Evolutionary conservation across 2,113 vertebrate genomes (phyloP).

Genomic region (Reinhardtius hippoglossoides): DNA sequence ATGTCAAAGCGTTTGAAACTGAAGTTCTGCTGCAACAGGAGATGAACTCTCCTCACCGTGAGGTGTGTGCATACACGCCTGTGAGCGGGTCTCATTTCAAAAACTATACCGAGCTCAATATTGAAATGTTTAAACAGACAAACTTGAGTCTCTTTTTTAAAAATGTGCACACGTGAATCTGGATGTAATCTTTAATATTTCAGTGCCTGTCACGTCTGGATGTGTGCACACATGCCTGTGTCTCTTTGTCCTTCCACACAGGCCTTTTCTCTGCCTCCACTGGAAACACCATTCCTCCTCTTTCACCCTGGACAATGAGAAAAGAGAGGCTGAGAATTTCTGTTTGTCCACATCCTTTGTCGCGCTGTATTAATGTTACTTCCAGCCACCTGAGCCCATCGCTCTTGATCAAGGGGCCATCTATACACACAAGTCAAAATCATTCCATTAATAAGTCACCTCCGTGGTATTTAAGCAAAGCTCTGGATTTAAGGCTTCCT

Average conservation of each 20-base stretch:
- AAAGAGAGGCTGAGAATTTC: slow-evolving; percentile 29
- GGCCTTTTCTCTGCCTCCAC: slow-evolving; percentile 31
- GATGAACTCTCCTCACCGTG: too few relatives aligned
- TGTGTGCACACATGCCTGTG: slow-evolving; percentile 31
- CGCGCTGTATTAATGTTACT: slow-evolving; percentile 43
- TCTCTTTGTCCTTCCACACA: slow-evolving; percentile 36
- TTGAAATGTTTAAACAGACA: too few relatives aligned
- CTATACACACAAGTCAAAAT: slow-evolving; percentile 70
- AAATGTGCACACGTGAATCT: neutral
- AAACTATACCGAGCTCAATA: too few relatives aligned
- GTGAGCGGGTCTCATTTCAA: too few relatives aligned
- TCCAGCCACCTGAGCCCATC: slow-evolving; percentile 65
- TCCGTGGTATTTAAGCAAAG: slow-evolving; percentile 71
- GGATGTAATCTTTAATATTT: neutral
- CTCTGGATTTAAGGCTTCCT: slow-evolving; percentile 79
- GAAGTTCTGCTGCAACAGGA: too few relatives aligned
- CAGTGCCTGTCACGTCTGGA: slow-evolving; percentile 11
- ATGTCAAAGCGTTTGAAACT: too few relatives aligned
- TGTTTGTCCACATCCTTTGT: slow-evolving; percentile 57
- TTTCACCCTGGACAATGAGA: slow-evolving; percentile 53
- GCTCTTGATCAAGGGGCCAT: slow-evolving; percentile 58
- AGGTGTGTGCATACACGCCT: too few relatives aligned
- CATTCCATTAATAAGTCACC: slow-evolving; percentile 77
- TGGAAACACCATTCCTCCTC: slow-evolving; percentile 60
- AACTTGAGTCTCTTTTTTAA: too few relatives aligned